A percentile compares a stretch with the other conserved stretches of the same genome.
Evolutionary conservation across 2,113 vertebrate genomes (phyloP).

Genomic region (Macroglossus sobrinus): DNA sequence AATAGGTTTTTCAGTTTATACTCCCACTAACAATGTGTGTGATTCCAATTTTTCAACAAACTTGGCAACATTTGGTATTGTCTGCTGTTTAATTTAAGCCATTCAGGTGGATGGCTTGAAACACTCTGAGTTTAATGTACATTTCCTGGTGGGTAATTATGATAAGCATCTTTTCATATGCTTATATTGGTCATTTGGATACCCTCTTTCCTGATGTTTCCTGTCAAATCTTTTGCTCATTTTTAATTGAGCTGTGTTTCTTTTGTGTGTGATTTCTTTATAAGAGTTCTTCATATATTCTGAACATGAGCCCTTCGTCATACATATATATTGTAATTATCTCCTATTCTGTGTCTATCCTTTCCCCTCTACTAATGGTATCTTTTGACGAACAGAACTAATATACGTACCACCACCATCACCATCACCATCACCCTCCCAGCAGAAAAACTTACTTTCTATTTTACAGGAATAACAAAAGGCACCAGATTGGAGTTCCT

Average conservation of each 20-base stretch:
- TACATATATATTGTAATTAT: background rate
- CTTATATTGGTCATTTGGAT: background rate
- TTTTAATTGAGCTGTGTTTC: background rate
- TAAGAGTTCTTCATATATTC: background rate
- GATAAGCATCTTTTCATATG: background rate
- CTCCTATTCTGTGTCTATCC: background rate
- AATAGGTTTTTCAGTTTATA: background rate
- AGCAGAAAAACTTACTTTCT: background rate
- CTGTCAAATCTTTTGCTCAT: background rate
- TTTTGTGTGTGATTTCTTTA: background rate
- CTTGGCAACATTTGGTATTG: background rate
- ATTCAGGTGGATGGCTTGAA: background rate
- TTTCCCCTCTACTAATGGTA: background rate
- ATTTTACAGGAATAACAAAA: background rate
- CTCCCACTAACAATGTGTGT: background rate
- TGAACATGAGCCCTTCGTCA: background rate
- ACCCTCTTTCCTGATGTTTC: background rate
- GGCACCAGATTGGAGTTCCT: background rate
- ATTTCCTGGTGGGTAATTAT: background rate
- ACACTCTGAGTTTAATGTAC: background rate
- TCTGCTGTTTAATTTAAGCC: constrained; percentile 31
- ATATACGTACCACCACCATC: background rate
- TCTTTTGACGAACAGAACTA: background rate
- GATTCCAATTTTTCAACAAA: background rate
- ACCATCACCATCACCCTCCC: background rate